Conservation (phyloP, 92 coral and sea anemone species). For the Siderastrea siderea region DNA sequence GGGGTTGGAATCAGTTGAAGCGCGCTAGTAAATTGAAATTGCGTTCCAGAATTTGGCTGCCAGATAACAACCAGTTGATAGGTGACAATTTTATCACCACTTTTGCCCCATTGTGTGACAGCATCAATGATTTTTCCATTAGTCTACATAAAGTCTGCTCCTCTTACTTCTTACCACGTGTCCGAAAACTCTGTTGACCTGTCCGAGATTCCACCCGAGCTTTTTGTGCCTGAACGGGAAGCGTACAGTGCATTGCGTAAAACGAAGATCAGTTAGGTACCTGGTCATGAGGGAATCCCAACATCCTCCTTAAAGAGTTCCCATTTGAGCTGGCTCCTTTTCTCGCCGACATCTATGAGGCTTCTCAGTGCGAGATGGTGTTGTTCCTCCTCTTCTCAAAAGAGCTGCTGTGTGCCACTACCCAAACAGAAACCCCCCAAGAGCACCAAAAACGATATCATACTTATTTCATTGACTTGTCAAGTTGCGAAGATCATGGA, state of each 20-base stretch:
- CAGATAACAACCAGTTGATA: slow-evolving; percentile 40
- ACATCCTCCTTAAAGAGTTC: slow-evolving; percentile 28
- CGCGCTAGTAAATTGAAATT: too few relatives aligned
- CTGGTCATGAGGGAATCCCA: slow-evolving; percentile 55
- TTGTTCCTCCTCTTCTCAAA: slow-evolving; percentile 31
- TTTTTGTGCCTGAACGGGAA: slow-evolving; percentile 25
- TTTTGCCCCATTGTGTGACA: slow-evolving; percentile 21
- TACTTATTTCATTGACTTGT: slow-evolving; percentile 45
- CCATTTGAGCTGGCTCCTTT: slow-evolving; percentile 15
- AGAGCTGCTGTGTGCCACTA: slow-evolving; percentile 42
- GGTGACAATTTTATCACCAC: slow-evolving; percentile 32
- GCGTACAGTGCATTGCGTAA: slow-evolving; percentile 29
- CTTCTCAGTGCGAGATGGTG: slow-evolving; percentile 25
- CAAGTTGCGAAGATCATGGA: slow-evolving; percentile 58
- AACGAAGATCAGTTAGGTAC: slow-evolving; percentile 24
- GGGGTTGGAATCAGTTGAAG: too few relatives aligned
- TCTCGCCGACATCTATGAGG: background rate
- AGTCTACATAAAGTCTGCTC: slow-evolving; percentile 42
- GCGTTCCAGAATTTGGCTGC: too few relatives aligned
- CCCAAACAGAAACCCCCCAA: slow-evolving; percentile 46
- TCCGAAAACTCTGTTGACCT: slow-evolving; percentile 28
- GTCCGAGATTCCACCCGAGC: slow-evolving; percentile 26
- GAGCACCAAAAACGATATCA: slow-evolving; percentile 41
- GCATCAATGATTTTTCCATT: slow-evolving; percentile 45
- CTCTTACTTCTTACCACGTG: slow-evolving; percentile 29